These are phyloP conservation scores for Desoria tigrina DNA, from an alignment of 2,888 invertebrate species.

Conservation along the genomic window DNA sequence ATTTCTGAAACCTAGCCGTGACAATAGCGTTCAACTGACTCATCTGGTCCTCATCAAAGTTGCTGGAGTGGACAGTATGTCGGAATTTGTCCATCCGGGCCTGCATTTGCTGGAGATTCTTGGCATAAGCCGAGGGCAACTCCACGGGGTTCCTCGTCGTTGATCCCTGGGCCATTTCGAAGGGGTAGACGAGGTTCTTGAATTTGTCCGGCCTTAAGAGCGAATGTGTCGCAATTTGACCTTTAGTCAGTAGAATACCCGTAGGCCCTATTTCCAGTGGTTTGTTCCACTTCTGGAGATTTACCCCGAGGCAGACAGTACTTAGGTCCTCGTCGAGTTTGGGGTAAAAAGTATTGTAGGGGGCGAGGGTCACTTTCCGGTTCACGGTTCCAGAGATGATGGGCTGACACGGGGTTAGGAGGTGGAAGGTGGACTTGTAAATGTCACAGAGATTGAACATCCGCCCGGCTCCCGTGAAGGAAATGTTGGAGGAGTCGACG, in stretches of 20 bases:
- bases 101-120: neutral
- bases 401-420: slow-evolving; percentile 36
- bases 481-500: slow-evolving; percentile 30
- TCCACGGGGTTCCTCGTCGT: slow-evolving; percentile 22
- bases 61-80: neutral
- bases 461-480: slow-evolving; percentile 27
- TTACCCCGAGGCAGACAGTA: slow-evolving; percentile 20
- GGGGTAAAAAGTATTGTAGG: slow-evolving; percentile 42
- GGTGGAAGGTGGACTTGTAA: slow-evolving; percentile 23
- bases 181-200: slow-evolving; percentile 19
- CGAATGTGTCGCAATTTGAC: slow-evolving; percentile 5
- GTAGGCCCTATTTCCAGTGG: slow-evolving; percentile 34
- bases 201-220: slow-evolving; percentile 16
- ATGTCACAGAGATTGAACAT: slow-evolving; percentile 33
- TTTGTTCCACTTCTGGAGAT: slow-evolving; percentile 33
- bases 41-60: slow-evolving; percentile 1
- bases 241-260: slow-evolving; percentile 19
- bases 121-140: slow-evolving; percentile 18
- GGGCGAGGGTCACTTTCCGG: slow-evolving; percentile 28
- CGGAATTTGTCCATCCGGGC: neutral
- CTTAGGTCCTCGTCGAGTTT: slow-evolving; percentile 23
- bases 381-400: slow-evolving; percentile 41
- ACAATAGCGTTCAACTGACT: slow-evolving; percentile 1
- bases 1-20: slow-evolving; percentile 23
- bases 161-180: slow-evolving; percentile 8